These are phyloP conservation scores for Siniperca scherzeri DNA, from an alignment of 2,797 vertebrate species.

Conservation along the genomic window DNA sequence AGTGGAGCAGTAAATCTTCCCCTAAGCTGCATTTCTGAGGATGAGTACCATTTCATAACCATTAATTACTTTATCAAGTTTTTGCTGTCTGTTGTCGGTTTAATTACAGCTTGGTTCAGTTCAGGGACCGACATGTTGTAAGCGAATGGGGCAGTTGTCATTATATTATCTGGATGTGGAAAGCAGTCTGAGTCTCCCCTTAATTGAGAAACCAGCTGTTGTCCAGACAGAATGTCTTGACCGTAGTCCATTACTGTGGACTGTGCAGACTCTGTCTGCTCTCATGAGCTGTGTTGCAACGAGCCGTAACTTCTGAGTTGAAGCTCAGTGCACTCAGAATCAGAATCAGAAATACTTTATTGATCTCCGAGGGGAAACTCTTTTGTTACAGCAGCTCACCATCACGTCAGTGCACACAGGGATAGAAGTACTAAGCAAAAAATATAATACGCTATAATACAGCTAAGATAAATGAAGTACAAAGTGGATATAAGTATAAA, in stretches of 20 bases:
- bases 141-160: slow-evolving; percentile 43
- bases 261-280: slow-evolving; percentile 34
- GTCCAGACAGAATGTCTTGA: slow-evolving; percentile 72
- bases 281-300: slow-evolving; percentile 64
- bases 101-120: slow-evolving; percentile 40
- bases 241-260: slow-evolving; percentile 41
- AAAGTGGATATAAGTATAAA: too few species aligned
- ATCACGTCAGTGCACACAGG: too few species aligned
- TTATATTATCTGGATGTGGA: slow-evolving; percentile 64
- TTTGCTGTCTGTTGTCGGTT: slow-evolving; percentile 25
- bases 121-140: slow-evolving; percentile 53
- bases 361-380: too few species aligned
- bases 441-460: too few species aligned
- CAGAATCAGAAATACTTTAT: too few species aligned
- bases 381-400: too few species aligned
- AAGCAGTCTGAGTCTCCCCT: slow-evolving; percentile 45
- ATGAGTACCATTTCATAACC: slow-evolving; percentile 18
- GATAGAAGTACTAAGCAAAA: too few species aligned
- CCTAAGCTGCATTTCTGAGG: not conserved
- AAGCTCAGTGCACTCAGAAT: too few species aligned
- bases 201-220: slow-evolving; percentile 74
- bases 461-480: too few species aligned
- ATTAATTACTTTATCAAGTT: slow-evolving; percentile 19
- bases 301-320: slow-evolving; percentile 43
- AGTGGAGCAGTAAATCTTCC: not conserved